Evolutionary conservation across 1,140 invertebrate genomes (phyloP), one percentile per base, ranked within the genome.

Genomic region (Lutraria rhynchaena): DNA sequence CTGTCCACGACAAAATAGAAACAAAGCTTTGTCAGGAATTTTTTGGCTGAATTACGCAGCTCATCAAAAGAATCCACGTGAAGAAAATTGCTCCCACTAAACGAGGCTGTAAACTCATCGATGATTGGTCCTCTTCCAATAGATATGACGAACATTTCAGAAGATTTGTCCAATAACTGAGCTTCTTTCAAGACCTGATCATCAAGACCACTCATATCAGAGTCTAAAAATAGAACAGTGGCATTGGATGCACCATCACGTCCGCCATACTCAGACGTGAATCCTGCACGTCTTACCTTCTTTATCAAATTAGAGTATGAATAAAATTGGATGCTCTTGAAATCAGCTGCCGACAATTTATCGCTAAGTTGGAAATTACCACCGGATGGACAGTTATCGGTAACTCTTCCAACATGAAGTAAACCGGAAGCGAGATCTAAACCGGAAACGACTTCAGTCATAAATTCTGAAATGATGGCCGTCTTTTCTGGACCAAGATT

Each of bases 391-490:
- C 85, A 87, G 29, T 82, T 78, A 24, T 84, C 82, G 13, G 87
- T 85, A 13, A 88, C 29, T 19, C 86, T 57, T 1, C 87, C 87
- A 3, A 86, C 74, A 7, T 75, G 81, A 15, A 89, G 65, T 19
- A 83, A 74, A 13, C 84, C 86, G 17, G 84, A 75, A 19, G 69
- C 67, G 2, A 85, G 27, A 69, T 83, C 84, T 5, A 90, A 81
- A 15, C 74, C 49, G 3, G 84, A 60, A 0, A 88, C 82, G 4
- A 88, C 57, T 19, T 58, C 75, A 4, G 75, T 44, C 24, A 88
- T 81, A 49, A 90, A 88, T 57, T 76, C 22, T 7, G 81, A 57
- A 13, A 89, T 86, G 9, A 76, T 60, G 15, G 53, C 49, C 11
- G 85, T 60, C 49, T 84, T 70, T 1, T 19, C 15, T 0, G 55